A percentile compares a stretch with the other conserved stretches of the same genome.
Evolutionary conservation across 1,140 invertebrate genomes (phyloP).

Genomic region (Wiebesia pumilae): DNA sequence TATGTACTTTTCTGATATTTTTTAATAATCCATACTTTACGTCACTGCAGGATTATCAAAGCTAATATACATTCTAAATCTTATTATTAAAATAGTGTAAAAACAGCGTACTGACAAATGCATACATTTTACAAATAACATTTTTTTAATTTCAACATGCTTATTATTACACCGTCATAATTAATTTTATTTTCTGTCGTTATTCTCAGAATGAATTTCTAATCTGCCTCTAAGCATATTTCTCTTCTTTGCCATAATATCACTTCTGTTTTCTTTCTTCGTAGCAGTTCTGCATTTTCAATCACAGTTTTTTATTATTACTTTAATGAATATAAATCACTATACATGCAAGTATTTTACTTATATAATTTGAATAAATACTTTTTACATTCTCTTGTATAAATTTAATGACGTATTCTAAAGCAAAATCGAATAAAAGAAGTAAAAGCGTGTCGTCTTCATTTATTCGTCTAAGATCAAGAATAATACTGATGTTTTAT

Average conservation of each 20-base stretch:
- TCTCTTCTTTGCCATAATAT: no score
- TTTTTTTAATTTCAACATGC: no score
- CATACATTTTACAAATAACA: neutral
- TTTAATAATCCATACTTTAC: no score
- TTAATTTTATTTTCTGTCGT: no score
- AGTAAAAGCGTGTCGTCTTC: neutral
- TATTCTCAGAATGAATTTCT: no score
- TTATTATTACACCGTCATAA: no score
- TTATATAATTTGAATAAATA: neutral
- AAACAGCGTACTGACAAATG: no score
- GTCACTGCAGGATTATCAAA: no score
- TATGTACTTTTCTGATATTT: no score
- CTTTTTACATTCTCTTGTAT: neutral
- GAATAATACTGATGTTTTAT: neutral
- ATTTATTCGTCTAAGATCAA: neutral
- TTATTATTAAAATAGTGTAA: no score
- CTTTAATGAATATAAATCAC: neutral
- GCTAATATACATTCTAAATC: no score
- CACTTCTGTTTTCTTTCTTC: neutral
- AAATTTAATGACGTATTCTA: neutral
- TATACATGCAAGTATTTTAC: neutral
- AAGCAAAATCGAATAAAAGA: neutral
- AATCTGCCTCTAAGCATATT: no score
- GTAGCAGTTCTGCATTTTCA: neutral
- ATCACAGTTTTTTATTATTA: neutral